phyloP scores from a whole-genome alignment of 2,797 vertebrate genomes.

The Halcyon smyrnensis region DNA sequence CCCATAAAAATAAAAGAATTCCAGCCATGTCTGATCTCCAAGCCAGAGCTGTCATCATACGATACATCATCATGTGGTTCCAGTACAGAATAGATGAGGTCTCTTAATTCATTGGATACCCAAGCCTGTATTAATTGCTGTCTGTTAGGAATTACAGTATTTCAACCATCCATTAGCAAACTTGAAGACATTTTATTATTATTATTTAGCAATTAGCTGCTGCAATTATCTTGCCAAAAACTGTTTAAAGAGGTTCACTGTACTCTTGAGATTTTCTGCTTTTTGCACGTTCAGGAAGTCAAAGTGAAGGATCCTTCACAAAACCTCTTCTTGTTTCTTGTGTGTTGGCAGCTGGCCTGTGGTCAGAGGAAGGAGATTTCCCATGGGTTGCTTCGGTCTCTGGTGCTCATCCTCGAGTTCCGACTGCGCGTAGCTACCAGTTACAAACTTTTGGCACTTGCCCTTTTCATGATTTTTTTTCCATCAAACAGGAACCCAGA shows the following conservation, averaged over 20 bases:
- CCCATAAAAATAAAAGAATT: neutral
- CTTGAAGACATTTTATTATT: slow-evolving; percentile 62
- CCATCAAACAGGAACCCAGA: neutral
- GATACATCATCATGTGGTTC: neutral
- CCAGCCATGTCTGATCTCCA: slow-evolving; percentile 27
- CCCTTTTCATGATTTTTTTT: neutral
- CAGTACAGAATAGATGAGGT: slow-evolving; percentile 4
- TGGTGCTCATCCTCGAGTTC: accelerated
- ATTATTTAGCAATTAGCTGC: slow-evolving; percentile 69
- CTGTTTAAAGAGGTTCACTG: neutral
- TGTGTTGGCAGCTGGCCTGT: neutral
- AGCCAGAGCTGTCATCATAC: neutral
- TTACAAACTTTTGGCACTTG: neutral
- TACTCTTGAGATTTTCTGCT: neutral
- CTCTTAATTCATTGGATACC: slow-evolving; percentile 31
- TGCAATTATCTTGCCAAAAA: slow-evolving; percentile 52
- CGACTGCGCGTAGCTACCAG: neutral
- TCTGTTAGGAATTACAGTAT: slow-evolving; percentile 52
- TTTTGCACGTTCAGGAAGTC: neutral
- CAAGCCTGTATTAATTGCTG: slow-evolving; percentile 57
- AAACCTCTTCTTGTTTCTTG: neutral
- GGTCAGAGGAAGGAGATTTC: neutral
- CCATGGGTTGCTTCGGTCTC: neutral
- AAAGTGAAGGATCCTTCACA: neutral
- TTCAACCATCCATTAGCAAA: slow-evolving; percentile 63